Percentiles rank a stretch among this genome's conserved stretches.
phyloP scores from a whole-genome alignment of 2,797 vertebrate genomes.

The Sebastes taczanowskii region DNA sequence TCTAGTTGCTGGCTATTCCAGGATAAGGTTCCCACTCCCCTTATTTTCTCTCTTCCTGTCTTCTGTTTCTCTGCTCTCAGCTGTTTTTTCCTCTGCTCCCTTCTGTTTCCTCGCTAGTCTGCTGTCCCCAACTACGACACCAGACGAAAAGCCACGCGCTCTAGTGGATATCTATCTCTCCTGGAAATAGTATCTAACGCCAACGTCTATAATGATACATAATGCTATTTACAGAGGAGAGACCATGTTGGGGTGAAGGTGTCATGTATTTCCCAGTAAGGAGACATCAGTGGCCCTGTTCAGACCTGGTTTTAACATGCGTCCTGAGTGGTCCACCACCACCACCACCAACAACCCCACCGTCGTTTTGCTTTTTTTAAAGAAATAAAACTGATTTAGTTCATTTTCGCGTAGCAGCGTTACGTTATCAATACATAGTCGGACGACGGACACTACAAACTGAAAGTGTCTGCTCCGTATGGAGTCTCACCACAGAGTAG shows the following conservation, averaged over 20 bases:
- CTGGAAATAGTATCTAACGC: slow-evolving; percentile 47
- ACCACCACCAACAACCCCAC: neutral
- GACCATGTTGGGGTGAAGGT: slow-evolving; percentile 41
- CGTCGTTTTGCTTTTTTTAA: neutral
- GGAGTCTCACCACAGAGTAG: neutral
- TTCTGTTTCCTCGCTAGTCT: slow-evolving; percentile 33
- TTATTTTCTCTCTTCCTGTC: slow-evolving; percentile 68
- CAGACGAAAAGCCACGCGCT: slow-evolving; percentile 43
- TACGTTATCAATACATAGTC: neutral
- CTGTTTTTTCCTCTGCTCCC: slow-evolving; percentile 49
- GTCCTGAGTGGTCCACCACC: neutral
- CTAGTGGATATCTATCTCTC: slow-evolving; percentile 28
- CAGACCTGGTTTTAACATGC: neutral
- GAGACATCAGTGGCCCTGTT: neutral
- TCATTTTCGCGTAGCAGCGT: too few relatives aligned
- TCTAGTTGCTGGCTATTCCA: slow-evolving; percentile 83
- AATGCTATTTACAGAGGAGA: slow-evolving; percentile 59
- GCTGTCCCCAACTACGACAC: slow-evolving; percentile 10
- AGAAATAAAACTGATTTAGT: neutral
- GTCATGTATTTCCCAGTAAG: slow-evolving; percentile 40
- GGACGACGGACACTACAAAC: neutral
- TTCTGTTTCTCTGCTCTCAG: slow-evolving; percentile 46
- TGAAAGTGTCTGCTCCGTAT: neutral
- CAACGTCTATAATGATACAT: slow-evolving; percentile 33
- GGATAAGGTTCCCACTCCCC: slow-evolving; percentile 81